Base-by-base conservation (phyloP, 30 jellyfish, hydroid and myxozoan species). In the Aurelia aurita complex sp. Pacific region DNA sequence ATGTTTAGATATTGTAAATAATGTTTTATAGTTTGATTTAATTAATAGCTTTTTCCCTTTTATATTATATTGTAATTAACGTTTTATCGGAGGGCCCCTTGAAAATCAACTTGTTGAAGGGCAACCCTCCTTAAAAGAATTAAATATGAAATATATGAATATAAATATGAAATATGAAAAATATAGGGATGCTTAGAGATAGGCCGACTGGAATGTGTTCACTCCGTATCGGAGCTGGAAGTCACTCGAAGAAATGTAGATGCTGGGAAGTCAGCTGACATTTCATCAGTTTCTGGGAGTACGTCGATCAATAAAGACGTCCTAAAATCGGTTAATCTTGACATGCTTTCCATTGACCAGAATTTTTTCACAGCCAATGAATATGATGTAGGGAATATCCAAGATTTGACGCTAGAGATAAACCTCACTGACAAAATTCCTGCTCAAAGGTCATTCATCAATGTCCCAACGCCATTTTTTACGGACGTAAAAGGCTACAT, bases 381-480 rank as follows among this genome's bases (percentile, higher is more conserved):
- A 23, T 23, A 23, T 23, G 29, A 23, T 23, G 29, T 23, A 23
- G 29, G 29, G 23, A 79, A 79, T 59, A 66, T 79, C 18, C 54
- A 67, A 51, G 82, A 43, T 51, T 50, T 66, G 50, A 69, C 36
- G 46, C 14, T 79, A 73, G 73, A 79, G 11, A 79, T 79, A 64
- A 79, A 79, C 14, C 55, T 61, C 10, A 79, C 51, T 32, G 89
- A 79, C 62, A 17, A 79, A 6, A 46, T 66, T 11, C 86, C 89
- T 5, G 71, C 65, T 16, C 81, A 79, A 33, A 64, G 34, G 55
- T 46, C 82, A 9, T 79, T 62, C 55, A 64, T 42, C 59, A 79
- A 66, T 64, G 82, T 79, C 16, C 89, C 89, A 8, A 66, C 36
- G 23, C 82, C 71, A 66, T 59, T 79, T 70, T n/a, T 69, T 23